phyloP scores from a whole-genome alignment of 2,113 vertebrate species.

The Ammodramus savannarum region DNA sequence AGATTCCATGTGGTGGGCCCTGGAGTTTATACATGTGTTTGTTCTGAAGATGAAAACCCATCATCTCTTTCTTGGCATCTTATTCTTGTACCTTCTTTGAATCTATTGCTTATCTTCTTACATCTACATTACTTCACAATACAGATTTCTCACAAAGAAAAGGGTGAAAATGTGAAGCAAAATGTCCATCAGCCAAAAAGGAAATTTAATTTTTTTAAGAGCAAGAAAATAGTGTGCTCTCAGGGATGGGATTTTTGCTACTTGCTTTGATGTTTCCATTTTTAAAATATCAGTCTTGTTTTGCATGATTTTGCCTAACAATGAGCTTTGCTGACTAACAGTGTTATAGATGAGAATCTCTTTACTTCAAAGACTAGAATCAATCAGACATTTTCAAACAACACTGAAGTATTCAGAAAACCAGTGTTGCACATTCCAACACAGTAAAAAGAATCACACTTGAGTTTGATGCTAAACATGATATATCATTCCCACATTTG shows the following conservation, averaged over 20 bases:
- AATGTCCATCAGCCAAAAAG: neutral
- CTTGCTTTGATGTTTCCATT: neutral
- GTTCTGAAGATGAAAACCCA: neutral
- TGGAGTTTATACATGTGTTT: neutral
- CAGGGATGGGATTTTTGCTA: neutral
- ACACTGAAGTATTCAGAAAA: neutral
- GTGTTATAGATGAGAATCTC: neutral
- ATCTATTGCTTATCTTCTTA: neutral
- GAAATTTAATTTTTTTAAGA: neutral
- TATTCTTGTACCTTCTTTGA: neutral
- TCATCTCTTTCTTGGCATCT: neutral
- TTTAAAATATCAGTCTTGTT: neutral
- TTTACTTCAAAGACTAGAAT: constrained; percentile 7
- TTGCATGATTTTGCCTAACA: constrained; percentile 5
- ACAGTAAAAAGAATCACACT: neutral
- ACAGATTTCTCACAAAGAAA: neutral
- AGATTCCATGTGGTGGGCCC: neutral
- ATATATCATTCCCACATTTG: neutral
- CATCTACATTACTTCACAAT: neutral
- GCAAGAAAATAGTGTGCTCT: neutral
- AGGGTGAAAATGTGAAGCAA: neutral
- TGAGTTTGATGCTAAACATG: neutral
- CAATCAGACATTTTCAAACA: neutral
- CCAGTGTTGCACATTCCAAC: neutral
- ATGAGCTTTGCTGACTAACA: neutral